A percentile compares a stretch with the other conserved stretches of the same genome.
Evolutionary conservation across 2,888 invertebrate genomes (phyloP).

Genomic region (Uloborus plumipes): DNA sequence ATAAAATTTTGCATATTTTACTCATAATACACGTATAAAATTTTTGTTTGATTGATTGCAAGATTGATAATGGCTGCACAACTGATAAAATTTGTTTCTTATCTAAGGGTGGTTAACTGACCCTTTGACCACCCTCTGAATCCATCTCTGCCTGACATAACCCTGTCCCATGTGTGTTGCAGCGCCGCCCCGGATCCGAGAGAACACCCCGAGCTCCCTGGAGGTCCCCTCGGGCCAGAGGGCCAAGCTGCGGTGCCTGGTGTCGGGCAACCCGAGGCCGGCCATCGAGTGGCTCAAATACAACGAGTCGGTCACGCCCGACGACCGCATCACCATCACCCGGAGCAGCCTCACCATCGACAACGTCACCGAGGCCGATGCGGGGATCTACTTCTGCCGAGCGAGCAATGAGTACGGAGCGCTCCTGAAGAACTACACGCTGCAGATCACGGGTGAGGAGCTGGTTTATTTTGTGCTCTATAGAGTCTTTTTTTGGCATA

Average conservation of each 20-base stretch:
- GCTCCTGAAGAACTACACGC: constrained; percentile 51
- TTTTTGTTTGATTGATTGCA: no score
- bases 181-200: constrained; percentile 34
- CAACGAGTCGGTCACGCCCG: constrained; percentile 5
- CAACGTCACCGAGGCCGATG: constrained; percentile 39
- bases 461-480: no score
- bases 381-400: constrained; percentile 50
- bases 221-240: constrained; percentile 39
- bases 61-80: no score
- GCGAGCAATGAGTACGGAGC: constrained; percentile 34
- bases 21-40: no score
- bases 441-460: constrained; percentile 39
- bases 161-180: background rate
- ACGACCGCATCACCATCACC: constrained; percentile 10
- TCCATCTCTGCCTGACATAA: no score
- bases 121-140: no score
- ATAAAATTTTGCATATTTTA: no score
- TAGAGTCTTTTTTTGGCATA: no score
- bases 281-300: constrained; percentile 36
- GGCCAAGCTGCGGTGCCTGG: constrained; percentile 47
- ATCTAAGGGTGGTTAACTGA: no score
- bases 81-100: no score
- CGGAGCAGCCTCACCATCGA: constrained; percentile 42
- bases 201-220: constrained; percentile 24
- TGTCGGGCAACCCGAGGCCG: constrained; percentile 29